Evolutionary conservation across 2,113 vertebrate genomes (phyloP).

Genomic region (Mystacornis crossleyi): DNA sequence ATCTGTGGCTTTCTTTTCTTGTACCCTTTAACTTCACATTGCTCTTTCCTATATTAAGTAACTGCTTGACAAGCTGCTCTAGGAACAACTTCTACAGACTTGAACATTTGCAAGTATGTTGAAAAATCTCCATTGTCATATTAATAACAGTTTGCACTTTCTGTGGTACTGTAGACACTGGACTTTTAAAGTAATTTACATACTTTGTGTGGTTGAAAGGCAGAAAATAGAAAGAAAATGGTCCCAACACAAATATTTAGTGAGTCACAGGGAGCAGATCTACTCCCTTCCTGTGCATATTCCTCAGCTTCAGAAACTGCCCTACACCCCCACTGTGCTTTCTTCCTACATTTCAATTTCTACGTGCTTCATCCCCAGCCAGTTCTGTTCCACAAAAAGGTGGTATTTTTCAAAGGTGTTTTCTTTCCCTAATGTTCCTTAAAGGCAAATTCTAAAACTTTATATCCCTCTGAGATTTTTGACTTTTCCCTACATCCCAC

Average conservation of each 20-base stretch:
- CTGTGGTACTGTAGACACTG: neutral
- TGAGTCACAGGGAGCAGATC: neutral
- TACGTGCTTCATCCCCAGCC: neutral
- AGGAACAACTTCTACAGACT: neutral
- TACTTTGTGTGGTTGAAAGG: neutral
- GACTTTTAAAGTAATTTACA: neutral
- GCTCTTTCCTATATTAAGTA: neutral
- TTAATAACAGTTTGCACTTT: neutral
- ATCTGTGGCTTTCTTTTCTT: neutral
- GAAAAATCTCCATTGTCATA: neutral
- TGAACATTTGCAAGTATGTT: neutral
- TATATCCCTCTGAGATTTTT: neutral
- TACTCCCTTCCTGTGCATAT: rapidly evolving
- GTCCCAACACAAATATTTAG: neutral
- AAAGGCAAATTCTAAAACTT: neutral
- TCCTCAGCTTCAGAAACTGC: neutral
- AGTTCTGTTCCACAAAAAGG: neutral
- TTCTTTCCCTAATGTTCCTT: neutral
- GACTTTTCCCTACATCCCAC: neutral
- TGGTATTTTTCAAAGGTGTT: neutral
- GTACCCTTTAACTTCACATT: neutral
- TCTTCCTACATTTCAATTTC: neutral
- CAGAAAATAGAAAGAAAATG: neutral
- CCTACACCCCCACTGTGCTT: neutral
- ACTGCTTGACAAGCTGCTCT: neutral